A percentile compares a stretch with the other conserved stretches of the same genome.
Conservation (phyloP, 2,797 vertebrate genomes). For the Taeniopygia guttata region DNA sequence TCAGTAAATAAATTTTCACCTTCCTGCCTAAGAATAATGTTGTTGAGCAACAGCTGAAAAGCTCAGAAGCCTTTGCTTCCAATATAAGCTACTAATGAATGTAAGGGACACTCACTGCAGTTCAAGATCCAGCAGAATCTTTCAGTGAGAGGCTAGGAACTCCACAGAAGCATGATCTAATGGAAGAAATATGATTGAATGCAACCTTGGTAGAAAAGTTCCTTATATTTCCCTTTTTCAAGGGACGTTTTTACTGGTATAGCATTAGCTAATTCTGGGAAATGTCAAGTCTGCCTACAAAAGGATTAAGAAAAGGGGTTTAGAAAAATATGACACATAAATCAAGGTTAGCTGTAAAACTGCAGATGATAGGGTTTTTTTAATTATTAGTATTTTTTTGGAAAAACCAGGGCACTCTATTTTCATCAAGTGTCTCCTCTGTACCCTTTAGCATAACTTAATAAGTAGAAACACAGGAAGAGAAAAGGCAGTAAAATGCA, state of each 20-base stretch:
- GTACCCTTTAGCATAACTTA: not conserved
- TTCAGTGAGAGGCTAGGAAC: not conserved
- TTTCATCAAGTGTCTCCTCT: not conserved
- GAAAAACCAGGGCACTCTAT: not conserved
- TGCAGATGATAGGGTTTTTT: not conserved
- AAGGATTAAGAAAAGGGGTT: not conserved
- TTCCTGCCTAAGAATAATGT: not conserved
- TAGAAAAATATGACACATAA: not conserved
- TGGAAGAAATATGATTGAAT: not conserved
- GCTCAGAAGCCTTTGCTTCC: constrained; percentile 16
- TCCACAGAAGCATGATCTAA: not conserved
- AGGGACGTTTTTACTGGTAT: not conserved
- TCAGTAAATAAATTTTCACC: constrained; percentile 49
- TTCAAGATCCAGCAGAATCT: not conserved
- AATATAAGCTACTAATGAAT: not conserved
- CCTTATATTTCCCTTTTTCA: not conserved
- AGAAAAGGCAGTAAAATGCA: not conserved
- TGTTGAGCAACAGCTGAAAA: not conserved
- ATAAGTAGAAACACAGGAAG: not conserved
- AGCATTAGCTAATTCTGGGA: constrained; percentile 17
- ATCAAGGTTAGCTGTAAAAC: not conserved
- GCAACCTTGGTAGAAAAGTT: not conserved
- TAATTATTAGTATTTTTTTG: not conserved
- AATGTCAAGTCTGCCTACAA: not conserved
- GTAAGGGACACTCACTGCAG: not conserved